Conservation (phyloP, 1,140 invertebrate genomes). For the Trigoniulus corallinus region DNA sequence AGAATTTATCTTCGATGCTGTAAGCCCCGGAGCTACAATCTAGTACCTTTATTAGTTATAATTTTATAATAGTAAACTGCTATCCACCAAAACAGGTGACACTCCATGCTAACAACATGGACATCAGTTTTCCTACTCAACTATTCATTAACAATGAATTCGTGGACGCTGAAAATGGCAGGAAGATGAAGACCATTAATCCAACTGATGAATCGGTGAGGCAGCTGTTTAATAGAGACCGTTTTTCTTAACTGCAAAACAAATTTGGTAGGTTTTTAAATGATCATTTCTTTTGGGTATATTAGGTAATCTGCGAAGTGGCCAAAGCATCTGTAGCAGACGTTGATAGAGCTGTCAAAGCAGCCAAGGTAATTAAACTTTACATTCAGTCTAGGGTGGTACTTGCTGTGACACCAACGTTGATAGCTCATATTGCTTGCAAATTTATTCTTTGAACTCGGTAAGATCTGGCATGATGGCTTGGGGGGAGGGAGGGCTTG, state of each 20-base stretch:
- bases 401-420: too few species aligned
- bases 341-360: constrained; percentile 68
- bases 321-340: constrained; percentile 57
- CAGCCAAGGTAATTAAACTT: constrained; percentile 58
- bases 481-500: too few species aligned
- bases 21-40: too few species aligned
- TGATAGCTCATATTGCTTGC: too few species aligned
- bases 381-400: too few species aligned
- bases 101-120: constrained; percentile 62
- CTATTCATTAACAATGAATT: constrained; percentile 82
- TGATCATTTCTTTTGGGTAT: neutral
- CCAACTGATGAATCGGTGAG: constrained; percentile 65
- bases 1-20: constrained; percentile 46
- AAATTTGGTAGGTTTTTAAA: constrained; percentile 2
- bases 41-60: too few species aligned
- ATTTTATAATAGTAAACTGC: constrained; percentile 2
- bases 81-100: constrained; percentile 19
- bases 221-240: neutral
- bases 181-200: constrained; percentile 52
- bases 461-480: too few species aligned
- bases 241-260: neutral
- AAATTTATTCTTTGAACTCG: neutral
- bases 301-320: constrained; percentile 34
- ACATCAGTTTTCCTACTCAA: constrained; percentile 68
- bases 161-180: constrained; percentile 50